Percentiles rank a stretch among this genome's conserved stretches.
Conservation (phyloP, 2,888 invertebrate genomes). For the Epirrita christyi region DNA sequence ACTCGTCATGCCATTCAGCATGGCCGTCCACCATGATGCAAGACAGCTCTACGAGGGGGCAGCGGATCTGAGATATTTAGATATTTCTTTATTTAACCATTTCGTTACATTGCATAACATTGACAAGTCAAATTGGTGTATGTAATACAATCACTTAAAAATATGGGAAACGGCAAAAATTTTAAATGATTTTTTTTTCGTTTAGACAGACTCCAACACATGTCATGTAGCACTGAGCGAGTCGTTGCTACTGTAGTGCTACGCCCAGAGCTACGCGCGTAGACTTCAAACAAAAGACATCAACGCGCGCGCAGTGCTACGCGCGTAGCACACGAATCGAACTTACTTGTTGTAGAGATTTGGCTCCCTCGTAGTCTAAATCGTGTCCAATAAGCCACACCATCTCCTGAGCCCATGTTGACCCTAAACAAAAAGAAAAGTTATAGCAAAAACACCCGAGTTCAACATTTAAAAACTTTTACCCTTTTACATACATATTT, state of each 20-base stretch:
- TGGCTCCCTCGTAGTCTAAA: slow-evolving; percentile 90
- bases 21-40: slow-evolving; percentile 86
- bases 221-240: no score
- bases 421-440: slow-evolving; percentile 81
- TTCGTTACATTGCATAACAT: no score
- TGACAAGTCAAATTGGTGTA: no score
- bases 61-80: slow-evolving; percentile 88
- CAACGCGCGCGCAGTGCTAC: not conserved
- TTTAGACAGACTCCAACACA: no score
- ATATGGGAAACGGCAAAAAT: no score
- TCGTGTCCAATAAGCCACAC: slow-evolving; percentile 94
- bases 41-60: slow-evolving; percentile 90
- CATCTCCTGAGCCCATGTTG: slow-evolving; percentile 98
- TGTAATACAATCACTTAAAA: no score
- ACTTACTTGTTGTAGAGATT: slow-evolving; percentile 81
- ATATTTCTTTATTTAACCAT: no score
- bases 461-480: no score
- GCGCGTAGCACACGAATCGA: not conserved
- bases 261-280: slow-evolving; percentile 12
- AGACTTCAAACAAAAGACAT: not conserved
- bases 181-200: no score
- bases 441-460: not conserved
- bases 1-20: slow-evolving; percentile 84
- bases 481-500: no score
- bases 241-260: not conserved